Evolutionary conservation across 2,888 invertebrate genomes (phyloP).

Genomic region (Campoplex nolae): DNA sequence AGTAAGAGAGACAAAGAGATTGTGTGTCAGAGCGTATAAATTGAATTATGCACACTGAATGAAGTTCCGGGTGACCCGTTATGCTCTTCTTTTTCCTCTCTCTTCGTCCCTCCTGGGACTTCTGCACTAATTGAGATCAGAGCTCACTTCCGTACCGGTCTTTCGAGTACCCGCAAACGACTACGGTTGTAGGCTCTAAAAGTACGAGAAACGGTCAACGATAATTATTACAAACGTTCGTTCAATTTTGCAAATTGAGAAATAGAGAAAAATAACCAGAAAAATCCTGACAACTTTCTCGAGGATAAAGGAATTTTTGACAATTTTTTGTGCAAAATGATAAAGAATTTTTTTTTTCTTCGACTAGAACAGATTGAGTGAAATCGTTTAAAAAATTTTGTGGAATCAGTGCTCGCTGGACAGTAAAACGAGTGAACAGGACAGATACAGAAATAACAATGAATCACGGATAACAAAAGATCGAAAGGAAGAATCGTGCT

Average conservation of each 20-base stretch:
- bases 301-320: not conserved
- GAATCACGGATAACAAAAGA: not conserved
- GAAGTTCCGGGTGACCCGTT: slow-evolving; percentile 60
- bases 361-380: not conserved
- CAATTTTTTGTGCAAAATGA: not conserved
- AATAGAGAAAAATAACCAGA: not conserved
- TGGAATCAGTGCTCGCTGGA: not conserved
- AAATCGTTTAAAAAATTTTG: not conserved
- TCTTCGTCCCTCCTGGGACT: slow-evolving; percentile 21
- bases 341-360: not conserved
- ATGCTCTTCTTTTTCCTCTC: slow-evolving; percentile 30
- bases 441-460: not conserved
- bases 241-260: not conserved
- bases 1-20: not conserved
- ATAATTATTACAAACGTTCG: not conserved
- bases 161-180: slow-evolving; percentile 26
- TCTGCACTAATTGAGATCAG: slow-evolving; percentile 59
- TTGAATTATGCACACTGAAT: slow-evolving; percentile 64
- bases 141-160: slow-evolving; percentile 55
- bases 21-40: slow-evolving; percentile 37
- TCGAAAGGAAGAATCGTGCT: not conserved
- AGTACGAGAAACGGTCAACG: not conserved
- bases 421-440: not conserved
- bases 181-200: not conserved
- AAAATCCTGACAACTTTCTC: not conserved